A percentile compares a stretch with the other conserved stretches of the same genome.
Conservation (phyloP, 2,888 invertebrate species). For the Nasonia oneida region DNA sequence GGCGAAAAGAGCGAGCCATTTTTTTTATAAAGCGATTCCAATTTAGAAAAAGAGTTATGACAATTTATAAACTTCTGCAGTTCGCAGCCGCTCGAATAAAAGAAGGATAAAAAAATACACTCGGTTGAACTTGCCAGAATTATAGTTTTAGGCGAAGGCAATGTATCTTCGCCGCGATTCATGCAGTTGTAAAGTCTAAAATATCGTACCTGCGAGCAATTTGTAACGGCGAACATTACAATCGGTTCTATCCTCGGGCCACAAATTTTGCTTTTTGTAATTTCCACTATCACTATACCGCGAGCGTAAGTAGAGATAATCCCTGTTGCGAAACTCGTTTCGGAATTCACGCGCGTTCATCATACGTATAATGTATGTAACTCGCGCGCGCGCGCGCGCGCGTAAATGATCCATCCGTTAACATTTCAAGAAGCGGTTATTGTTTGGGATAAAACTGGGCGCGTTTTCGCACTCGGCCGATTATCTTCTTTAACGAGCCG, state of each 20-base stretch:
- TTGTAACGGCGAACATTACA: slow-evolving; percentile 26
- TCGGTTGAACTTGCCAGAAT: background rate
- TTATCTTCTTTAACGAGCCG: background rate
- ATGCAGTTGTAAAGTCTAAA: slow-evolving; percentile 43
- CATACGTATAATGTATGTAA: background rate
- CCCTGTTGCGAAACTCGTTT: background rate
- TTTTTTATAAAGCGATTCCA: background rate
- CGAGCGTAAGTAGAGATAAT: slow-evolving; percentile 30
- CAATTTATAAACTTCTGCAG: slow-evolving; percentile 12
- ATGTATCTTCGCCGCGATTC: slow-evolving; percentile 38
- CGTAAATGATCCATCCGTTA: background rate
- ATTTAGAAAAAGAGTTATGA: slow-evolving; percentile 20
- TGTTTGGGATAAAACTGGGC: background rate
- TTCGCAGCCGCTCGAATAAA: background rate
- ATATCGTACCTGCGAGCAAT: slow-evolving; percentile 45
- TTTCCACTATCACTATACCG: background rate
- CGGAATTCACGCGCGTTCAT: background rate
- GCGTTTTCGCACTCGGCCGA: background rate
- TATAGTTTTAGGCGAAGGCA: slow-evolving; percentile 22
- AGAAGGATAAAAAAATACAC: background rate
- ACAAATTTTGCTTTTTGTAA: slow-evolving; percentile 45
- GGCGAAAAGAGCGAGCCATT: background rate
- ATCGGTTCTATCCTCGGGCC: background rate
- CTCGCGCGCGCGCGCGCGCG: background rate
- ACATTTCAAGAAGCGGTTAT: background rate